Percentiles rank a stretch among this genome's conserved stretches.
Conservation (phyloP, 2,888 invertebrate genomes). For the Cremastinae sp. region DNA sequence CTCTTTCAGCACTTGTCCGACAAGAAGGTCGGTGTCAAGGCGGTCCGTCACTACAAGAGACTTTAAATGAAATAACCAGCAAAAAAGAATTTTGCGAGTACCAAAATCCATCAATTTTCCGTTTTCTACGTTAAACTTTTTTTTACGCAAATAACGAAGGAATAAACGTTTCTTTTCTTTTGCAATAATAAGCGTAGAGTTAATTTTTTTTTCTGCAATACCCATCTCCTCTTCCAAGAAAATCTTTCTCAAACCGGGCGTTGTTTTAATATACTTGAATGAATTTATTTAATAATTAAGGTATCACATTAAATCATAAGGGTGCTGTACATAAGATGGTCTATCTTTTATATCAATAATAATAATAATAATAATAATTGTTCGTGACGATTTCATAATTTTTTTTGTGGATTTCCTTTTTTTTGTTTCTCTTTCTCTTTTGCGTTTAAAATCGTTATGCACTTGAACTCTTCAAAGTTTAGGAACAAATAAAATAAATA, state of each 20-base stretch:
- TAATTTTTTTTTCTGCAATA: slow-evolving; percentile 11
- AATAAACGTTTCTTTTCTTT: slow-evolving; percentile 35
- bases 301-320: slow-evolving; percentile 79
- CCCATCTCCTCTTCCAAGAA: slow-evolving; percentile 6
- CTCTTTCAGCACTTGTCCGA: slow-evolving; percentile 71
- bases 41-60: slow-evolving; percentile 74
- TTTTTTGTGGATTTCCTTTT: slow-evolving; percentile 63
- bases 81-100: slow-evolving; percentile 14
- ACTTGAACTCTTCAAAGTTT: slow-evolving; percentile 68
- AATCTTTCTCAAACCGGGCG: slow-evolving; percentile 35
- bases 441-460: slow-evolving; percentile 38
- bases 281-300: slow-evolving; percentile 74
- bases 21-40: slow-evolving; percentile 68
- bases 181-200: slow-evolving; percentile 13
- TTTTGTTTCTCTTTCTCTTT: slow-evolving; percentile 36
- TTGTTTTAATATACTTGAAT: slow-evolving; percentile 65
- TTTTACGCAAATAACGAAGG: slow-evolving; percentile 40
- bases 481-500: slow-evolving; percentile 79
- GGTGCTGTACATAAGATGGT: slow-evolving; percentile 78
- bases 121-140: slow-evolving; percentile 20
- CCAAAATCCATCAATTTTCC: slow-evolving; percentile 42
- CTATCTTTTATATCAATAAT: slow-evolving; percentile 63
- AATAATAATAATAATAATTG: slow-evolving; percentile 66
- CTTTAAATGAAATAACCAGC: slow-evolving; percentile 60
- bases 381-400: slow-evolving; percentile 69